Evolutionary conservation across 2,113 vertebrate species (phyloP), one percentile per base, ranked within the genome.

Genomic region (Halcyon malimbica): DNA sequence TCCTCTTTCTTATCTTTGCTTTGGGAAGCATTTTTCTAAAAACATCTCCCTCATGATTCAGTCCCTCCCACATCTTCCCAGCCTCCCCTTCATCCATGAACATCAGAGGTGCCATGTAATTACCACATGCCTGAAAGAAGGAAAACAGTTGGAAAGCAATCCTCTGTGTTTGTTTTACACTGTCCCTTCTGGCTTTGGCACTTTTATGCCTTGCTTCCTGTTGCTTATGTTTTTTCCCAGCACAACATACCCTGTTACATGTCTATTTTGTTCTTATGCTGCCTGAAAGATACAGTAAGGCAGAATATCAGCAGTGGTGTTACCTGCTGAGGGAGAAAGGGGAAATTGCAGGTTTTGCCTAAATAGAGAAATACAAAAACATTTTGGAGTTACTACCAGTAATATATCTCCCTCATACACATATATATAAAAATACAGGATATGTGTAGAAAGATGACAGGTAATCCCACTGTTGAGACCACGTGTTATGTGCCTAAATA

Each of bases 61-160:
- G 37, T 83, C 35, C 51, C 35, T 95, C 80, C 92, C 76, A 89
- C 92, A 67, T 74, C 60, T 84, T 95, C 69, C 80, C 83, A 93
- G 53, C 29, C 33, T 48, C 83, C 50, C 17, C 65, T 96, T 90
- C 73, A 82, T 76, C 65, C 83, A 73, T 79, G 73, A 74, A 64
- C 48, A 85, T 80, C 81, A 80, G 85, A 96, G 35, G 16, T 87
- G 73, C 82, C 90, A 69, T 89, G 21, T 94, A 95, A 93, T 93
- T 94, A 84, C 88, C 69, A 88, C 56, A 60, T 89, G 81, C 80
- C 69, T 51, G 62, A 79, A 78, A 82, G 79, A 78, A 75, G 54
- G 60, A 77, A 93, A 93, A 75, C 88, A 87, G 60, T 69, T 94
- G 93, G 63, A 94, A 96, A 92, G 33, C 24, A 93, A 70, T 88